Evolutionary conservation across 2,888 invertebrate genomes (phyloP), one percentile per base, ranked within the genome.

Genomic region (Tipula helvola): DNA sequence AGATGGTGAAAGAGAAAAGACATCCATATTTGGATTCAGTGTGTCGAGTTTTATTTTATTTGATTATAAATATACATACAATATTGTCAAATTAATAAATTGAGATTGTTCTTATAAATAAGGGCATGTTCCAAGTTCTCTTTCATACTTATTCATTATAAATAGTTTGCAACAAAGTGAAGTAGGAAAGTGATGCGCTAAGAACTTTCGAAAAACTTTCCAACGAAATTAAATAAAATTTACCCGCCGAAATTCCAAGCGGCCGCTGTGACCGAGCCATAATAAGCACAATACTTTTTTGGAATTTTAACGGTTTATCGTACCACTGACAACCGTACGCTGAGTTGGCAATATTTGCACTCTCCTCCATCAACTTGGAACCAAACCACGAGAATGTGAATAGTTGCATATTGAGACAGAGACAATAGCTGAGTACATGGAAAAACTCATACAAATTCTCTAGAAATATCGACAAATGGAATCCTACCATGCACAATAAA

Each of bases 181-280:
- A 85, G 41, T 85, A 85, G 3, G 85, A 85, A 39, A 85, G 7
- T n/a, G 85, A 85, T 16, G 85, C n/a, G 41, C 85, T 41, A n/a
- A 39, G n/a, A 0, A 85, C 85, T 41, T 39, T 85, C 41, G 85
- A 86, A 85, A 87, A 87, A 42, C 87, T 87, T 47, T 87, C 85
- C 12, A 87, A 42, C 10, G 87, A 87, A 12, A 87, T 87, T 13
- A 57, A 36, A 85, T 87, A 87, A 52, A 87, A 87, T 44, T 87
- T 87, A 12, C 71, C 87, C 3, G 87, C 87, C 8, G 87, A 85
- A 4, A 87, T 52, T 18, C 87, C 87, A 0, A 85, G 39, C 4
- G 87, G 87, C 13, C 44, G 71, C 84, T 87, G 86, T 16, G 87
- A 18, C 10, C 87, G 83, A 10, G 85, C 86, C 47, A 87, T 87